Evolutionary conservation across 2,113 vertebrate genomes (phyloP), one percentile per base, ranked within the genome.

Genomic region (Piliocolobus tephrosceles): DNA sequence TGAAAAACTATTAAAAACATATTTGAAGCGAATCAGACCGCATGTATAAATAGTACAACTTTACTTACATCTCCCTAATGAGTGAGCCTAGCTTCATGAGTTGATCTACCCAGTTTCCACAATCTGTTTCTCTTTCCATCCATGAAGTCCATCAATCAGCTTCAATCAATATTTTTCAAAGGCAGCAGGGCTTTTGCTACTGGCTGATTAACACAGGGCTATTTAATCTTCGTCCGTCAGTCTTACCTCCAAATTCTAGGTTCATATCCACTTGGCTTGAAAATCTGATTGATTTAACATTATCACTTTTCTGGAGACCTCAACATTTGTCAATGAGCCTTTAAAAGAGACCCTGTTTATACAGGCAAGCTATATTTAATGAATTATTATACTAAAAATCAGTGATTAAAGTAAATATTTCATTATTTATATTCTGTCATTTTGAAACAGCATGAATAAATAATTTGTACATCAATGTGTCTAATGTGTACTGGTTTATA

Each of bases 121-220:
- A 95, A 95, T 96, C 82, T 52, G 55, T 91, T 95, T 96, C 73
- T 95, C 91, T 87, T 68, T 84, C 57, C 96, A 97, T 76, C 91
- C 86, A 76, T 96, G 91, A 94, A 96, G 20, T 73, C 61, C 93
- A 96, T 96, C 94, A 55, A 94, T 98, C 86, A 97, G 64, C 20
- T 87, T 85, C 72, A 96, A 98, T 97, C 97, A 97, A 96, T 97
- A 97, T 70, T 83, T 96, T 93, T 88, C 79, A 96, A 97, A 96
- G 61, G 64, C 81, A 58, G 23, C n/a, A 9, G 27, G 50, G 35
- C 47, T 87, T 70, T 82, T 89, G 43, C 90, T 76, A 22, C 79
- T 72, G 61, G 73, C 61, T 95, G 79, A 96, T 97, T 90, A 97
- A 32, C 70, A 80, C 40, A 50, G 12, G 57, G 11, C 30, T 91